phyloP scores from a whole-genome alignment of 2,888 invertebrate species.

The Drosophila antonietae region DNA sequence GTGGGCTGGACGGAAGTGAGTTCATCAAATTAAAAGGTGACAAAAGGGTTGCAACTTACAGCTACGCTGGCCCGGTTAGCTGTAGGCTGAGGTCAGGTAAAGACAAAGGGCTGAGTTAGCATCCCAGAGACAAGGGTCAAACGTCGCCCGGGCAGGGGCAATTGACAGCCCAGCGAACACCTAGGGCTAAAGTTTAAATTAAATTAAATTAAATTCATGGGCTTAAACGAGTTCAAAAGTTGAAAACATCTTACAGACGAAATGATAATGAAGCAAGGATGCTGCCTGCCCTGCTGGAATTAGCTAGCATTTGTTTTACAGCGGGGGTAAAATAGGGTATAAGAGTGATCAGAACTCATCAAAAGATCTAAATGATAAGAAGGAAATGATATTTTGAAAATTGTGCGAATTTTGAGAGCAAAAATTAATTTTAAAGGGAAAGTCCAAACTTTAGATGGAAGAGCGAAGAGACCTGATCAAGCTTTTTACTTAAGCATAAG shows the following conservation, averaged over 20 bases:
- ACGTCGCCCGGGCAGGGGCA: slow-evolving; percentile 41
- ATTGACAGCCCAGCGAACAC: slow-evolving; percentile 49
- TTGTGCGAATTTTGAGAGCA: background rate
- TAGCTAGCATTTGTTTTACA: slow-evolving; percentile 49
- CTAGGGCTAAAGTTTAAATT: slow-evolving; percentile 74
- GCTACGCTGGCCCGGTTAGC: slow-evolving; percentile 26
- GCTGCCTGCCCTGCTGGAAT: slow-evolving; percentile 43
- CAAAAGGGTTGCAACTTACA: slow-evolving; percentile 72
- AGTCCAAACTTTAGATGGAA: background rate
- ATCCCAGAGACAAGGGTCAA: slow-evolving; percentile 66
- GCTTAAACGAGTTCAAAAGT: slow-evolving; percentile 67
- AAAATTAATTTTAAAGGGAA: background rate
- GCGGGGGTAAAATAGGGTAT: background rate
- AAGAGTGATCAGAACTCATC: slow-evolving; percentile 21
- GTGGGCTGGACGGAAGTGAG: slow-evolving; percentile 66
- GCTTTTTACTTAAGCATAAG: slow-evolving; percentile 15
- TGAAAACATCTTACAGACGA: slow-evolving; percentile 38
- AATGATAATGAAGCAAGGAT: slow-evolving; percentile 48
- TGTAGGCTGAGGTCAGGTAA: slow-evolving; percentile 61
- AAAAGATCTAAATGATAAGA: slow-evolving; percentile 17
- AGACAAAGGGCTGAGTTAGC: slow-evolving; percentile 56
- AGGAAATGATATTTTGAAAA: slow-evolving; percentile 4
- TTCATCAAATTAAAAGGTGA: slow-evolving; percentile 75
- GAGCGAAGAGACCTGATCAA: background rate
- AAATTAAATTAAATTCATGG: slow-evolving; percentile 76